Percentiles rank a stretch among this genome's conserved stretches.
Evolutionary conservation across 2,888 invertebrate genomes (phyloP).

Genomic region (Ophonus ardosiacus): DNA sequence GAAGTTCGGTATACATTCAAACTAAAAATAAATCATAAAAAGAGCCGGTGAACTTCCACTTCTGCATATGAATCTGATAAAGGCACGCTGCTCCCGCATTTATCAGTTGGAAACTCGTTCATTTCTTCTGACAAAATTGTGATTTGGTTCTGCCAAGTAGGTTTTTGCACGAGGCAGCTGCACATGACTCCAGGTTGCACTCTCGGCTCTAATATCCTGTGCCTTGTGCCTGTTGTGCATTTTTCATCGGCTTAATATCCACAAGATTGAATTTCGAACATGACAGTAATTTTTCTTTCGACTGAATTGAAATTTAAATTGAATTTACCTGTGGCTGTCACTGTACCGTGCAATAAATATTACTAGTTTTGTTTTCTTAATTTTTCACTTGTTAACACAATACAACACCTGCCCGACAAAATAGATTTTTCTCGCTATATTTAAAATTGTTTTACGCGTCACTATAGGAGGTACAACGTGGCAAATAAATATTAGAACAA

Average conservation of each 20-base stretch:
- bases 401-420: neutral
- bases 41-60: neutral
- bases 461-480: neutral
- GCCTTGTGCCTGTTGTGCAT: slow-evolving; percentile 53
- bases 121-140: slow-evolving; percentile 7
- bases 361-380: neutral
- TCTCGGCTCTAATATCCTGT: slow-evolving; percentile 21
- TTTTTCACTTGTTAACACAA: neutral
- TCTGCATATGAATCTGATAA: slow-evolving; percentile 9
- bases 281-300: slow-evolving; percentile 59
- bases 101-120: slow-evolving; percentile 30
- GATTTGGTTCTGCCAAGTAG: slow-evolving; percentile 4
- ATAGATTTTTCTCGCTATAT: neutral
- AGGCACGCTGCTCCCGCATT: neutral
- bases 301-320: slow-evolving; percentile 49
- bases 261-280: slow-evolving; percentile 43
- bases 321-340: slow-evolving; percentile 39
- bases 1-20: neutral
- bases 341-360: neutral
- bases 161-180: slow-evolving; percentile 17
- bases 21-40: slow-evolving; percentile 3
- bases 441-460: neutral
- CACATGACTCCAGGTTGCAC: slow-evolving; percentile 21
- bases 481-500: neutral
- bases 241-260: slow-evolving; percentile 52